Conservation (phyloP, 2,888 invertebrate species). For the Esperia sulphurella region DNA sequence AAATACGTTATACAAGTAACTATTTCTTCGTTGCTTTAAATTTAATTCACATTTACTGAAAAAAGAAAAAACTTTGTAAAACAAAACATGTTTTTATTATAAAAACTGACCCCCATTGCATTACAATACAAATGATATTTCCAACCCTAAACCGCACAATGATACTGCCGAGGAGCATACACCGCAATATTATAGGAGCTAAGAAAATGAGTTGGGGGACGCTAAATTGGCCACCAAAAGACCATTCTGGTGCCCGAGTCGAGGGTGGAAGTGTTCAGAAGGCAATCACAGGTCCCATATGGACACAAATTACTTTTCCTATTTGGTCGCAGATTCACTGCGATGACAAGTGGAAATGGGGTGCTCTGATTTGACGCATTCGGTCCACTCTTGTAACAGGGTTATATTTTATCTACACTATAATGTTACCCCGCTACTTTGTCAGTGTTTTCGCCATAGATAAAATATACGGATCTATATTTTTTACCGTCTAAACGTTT, state of each 20-base stretch:
- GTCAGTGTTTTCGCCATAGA: neutral
- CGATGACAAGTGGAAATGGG: constrained; percentile 70
- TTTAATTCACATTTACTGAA: too few species aligned
- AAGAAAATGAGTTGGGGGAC: constrained; percentile 58
- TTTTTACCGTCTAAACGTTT: too few species aligned
- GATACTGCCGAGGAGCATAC: constrained; percentile 28
- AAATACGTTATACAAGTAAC: too few species aligned
- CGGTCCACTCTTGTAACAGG: constrained; percentile 16
- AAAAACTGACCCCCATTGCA: constrained; percentile 22
- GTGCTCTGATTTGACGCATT: constrained; percentile 42
- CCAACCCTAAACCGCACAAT: constrained; percentile 21
- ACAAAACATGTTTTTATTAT: neutral
- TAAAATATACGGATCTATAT: too few species aligned
- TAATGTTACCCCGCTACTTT: neutral
- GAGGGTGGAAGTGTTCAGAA: constrained; percentile 64
- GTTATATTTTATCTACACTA: neutral
- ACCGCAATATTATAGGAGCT: constrained; percentile 56
- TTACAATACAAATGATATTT: constrained; percentile 25
- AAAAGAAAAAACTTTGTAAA: neutral
- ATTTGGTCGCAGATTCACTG: constrained; percentile 54
- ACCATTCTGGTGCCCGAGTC: constrained; percentile 44
- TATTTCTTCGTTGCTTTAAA: too few species aligned
- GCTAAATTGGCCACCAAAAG: constrained; percentile 61
- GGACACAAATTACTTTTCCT: constrained; percentile 76
- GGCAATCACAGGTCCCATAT: constrained; percentile 77